Conservation (phyloP, 2,797 vertebrate species). For the Halcyon leucocephala region DNA sequence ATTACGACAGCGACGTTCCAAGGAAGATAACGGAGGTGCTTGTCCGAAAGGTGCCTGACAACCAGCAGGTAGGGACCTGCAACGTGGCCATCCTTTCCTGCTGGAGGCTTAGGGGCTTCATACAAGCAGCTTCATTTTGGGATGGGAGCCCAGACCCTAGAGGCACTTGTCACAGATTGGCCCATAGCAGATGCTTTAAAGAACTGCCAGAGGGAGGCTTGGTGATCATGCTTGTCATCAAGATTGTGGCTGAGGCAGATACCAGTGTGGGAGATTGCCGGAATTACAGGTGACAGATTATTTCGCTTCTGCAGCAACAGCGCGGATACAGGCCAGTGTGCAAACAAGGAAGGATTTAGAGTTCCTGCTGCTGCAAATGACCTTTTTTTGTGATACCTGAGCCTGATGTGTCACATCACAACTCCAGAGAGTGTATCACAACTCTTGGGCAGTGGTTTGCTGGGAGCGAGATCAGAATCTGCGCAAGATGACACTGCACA, state of each 20-base stretch:
- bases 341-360: background rate
- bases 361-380: background rate
- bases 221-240: background rate
- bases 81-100: background rate
- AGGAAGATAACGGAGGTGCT: conserved; percentile 95
- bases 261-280: background rate
- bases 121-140: background rate
- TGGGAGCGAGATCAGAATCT: background rate
- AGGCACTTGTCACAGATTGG: background rate
- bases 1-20: conserved; percentile 88
- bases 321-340: background rate
- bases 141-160: background rate
- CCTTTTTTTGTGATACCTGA: background rate
- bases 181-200: background rate
- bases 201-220: background rate
- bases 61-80: conserved; percentile 89
- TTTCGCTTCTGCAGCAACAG: background rate
- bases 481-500: background rate
- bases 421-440: background rate
- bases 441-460: background rate
- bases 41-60: conserved; percentile 96
- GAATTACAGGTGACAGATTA: background rate
- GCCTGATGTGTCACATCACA: background rate
- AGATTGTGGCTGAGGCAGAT: background rate
- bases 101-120: background rate